Evolutionary conservation across 2,113 vertebrate species (phyloP), one percentile per base, ranked within the genome.

Genomic region (Balaeniceps rex): DNA sequence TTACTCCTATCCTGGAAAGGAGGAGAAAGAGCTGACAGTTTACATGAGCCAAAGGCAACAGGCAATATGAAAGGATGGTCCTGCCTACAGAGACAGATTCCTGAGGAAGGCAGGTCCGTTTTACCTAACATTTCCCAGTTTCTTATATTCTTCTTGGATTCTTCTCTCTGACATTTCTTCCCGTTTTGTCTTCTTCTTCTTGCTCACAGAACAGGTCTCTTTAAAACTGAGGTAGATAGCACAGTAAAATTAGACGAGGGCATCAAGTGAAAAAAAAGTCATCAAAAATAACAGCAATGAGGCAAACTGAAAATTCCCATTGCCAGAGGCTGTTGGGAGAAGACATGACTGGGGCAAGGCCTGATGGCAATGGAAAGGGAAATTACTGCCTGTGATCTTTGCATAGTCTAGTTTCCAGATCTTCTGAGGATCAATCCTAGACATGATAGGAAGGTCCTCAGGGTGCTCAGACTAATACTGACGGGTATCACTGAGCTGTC

Each of bases 191-290:
- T 99, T 99, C 96, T 99, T 99, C 93, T 99, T 99, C 97, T 99
- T 99, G 97, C 99, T 99, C 86, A 99, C 96, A n/a, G 99, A 99
- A 93, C 99, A 99, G 8, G 99, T 99, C 97, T 99, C 99, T 96
- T 97, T 99, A 97, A 99, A 99, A 98, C 99, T 99, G 96, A 83
- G 40, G 72, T 64, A 89, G 57, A 77, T 9, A 55, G 31, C 36
- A 83, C 26, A 84, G 22, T 42, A 82, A 80, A 88, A 86, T 77
- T 71, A 95, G 49, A 34, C 4, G 57, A 55, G 7, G 2, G 4
- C 23, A 49, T 55, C 7, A 40, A 52, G 36, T 10, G 14, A 60
- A 60, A n/a, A 46, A 4, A 31, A 36, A 34, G 6, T 22, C 7
- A 25, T 52, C 10, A 40, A 72, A 66, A 75, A 18, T 16, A 5